Conservation (phyloP, 2,888 invertebrate genomes). For the Herminia tarsipennalis region DNA sequence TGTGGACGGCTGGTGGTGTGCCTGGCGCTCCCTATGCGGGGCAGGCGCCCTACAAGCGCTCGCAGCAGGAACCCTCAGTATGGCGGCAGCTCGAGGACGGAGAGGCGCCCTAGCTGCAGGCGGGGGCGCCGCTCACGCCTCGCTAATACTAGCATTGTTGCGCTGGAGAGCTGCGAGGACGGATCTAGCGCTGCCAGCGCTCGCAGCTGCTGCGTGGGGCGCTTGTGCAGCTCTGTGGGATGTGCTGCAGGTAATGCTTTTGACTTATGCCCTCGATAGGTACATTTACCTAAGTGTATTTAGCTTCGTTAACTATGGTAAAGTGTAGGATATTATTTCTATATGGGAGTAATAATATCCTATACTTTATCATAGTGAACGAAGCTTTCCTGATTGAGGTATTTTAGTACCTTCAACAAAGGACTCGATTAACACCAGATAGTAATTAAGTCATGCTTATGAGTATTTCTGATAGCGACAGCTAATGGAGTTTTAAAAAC, state of each 20-base stretch:
- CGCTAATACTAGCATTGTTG: slow-evolving; percentile 90
- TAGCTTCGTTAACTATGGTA: no score
- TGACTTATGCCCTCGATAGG: no score
- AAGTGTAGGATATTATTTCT: no score
- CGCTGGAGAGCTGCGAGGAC: slow-evolving; percentile 93
- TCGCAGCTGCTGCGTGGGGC: slow-evolving; percentile 94
- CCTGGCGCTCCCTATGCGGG: slow-evolving; percentile 90
- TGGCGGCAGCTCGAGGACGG: slow-evolving; percentile 90
- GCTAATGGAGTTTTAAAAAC: no score
- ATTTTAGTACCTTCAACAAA: no score
- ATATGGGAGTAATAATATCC: no score
- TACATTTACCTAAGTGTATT: no score
- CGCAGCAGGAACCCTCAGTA: slow-evolving; percentile 92
- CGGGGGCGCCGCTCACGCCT: slow-evolving; percentile 92
- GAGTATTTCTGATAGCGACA: no score
- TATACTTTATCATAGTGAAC: no score
- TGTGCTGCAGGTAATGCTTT: slow-evolving; percentile 82
- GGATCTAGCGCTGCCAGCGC: slow-evolving; percentile 92
- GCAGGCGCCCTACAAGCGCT: slow-evolving; percentile 91
- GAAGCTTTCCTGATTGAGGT: no score
- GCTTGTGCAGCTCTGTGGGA: slow-evolving; percentile 95
- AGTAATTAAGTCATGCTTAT: no score
- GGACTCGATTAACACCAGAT: no score
- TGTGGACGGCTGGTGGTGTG: slow-evolving; percentile 90
- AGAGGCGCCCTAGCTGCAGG: slow-evolving; percentile 92